These are phyloP conservation scores for Leptoteleia sp. DNA, from an alignment of 1,140 invertebrate genomes.

Conservation along the genomic window DNA sequence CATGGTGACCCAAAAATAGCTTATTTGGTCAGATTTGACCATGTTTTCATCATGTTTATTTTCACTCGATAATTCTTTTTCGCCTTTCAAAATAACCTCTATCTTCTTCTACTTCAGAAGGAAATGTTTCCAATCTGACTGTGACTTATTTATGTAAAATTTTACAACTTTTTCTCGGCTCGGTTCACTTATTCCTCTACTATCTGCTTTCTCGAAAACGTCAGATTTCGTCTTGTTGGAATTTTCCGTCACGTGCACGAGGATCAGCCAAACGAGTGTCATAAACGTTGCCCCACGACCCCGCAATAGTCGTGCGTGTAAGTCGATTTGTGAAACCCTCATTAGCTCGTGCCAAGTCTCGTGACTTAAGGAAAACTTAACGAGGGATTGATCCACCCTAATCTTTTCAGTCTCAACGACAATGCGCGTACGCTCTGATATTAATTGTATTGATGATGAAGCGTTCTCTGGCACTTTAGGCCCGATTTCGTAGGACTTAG, in stretches of 20 bases:
- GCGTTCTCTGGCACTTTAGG: not conserved
- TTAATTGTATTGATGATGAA: slow-evolving; percentile 32
- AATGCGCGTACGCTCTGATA: slow-evolving; percentile 19
- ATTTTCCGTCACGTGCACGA: not conserved
- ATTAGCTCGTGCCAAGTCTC: slow-evolving; percentile 48
- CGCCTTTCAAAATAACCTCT: too few relatives aligned
- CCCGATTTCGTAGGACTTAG: not conserved
- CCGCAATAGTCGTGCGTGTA: slow-evolving; percentile 19
- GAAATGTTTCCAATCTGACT: too few relatives aligned
- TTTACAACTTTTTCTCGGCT: too few relatives aligned
- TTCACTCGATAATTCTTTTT: too few relatives aligned
- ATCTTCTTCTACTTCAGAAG: too few relatives aligned
- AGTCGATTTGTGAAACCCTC: slow-evolving; percentile 50
- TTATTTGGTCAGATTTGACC: too few relatives aligned
- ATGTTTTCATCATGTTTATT: too few relatives aligned
- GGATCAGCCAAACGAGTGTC: slow-evolving; percentile 30
- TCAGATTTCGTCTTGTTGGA: too few relatives aligned
- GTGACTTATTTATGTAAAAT: too few relatives aligned
- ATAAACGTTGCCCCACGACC: slow-evolving; percentile 16
- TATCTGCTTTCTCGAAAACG: not conserved
- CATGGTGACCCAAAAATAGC: too few relatives aligned
- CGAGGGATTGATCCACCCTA: slow-evolving; percentile 46
- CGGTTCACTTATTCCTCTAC: slow-evolving; percentile 16
- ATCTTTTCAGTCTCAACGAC: slow-evolving; percentile 27
- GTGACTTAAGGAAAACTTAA: slow-evolving; percentile 55